Evolutionary conservation across 2,797 vertebrate genomes (phyloP).

Genomic region (Enteromius fasciolatus): DNA sequence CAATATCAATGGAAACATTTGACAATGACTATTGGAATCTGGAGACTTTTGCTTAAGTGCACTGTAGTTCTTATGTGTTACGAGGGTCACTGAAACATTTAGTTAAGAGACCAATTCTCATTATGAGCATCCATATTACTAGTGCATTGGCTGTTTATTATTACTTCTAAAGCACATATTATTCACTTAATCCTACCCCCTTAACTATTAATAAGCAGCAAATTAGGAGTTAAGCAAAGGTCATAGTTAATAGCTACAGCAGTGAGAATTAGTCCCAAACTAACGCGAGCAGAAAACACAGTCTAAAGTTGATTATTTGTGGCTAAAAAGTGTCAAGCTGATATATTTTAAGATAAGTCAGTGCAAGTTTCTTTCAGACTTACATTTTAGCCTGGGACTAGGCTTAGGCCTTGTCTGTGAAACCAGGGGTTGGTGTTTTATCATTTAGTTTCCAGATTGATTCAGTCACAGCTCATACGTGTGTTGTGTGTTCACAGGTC

Average conservation of each 20-base stretch:
- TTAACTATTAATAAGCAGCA: not conserved
- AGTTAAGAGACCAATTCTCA: not conserved
- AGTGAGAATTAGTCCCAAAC: not conserved
- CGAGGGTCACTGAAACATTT: not conserved
- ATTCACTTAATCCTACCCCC: not conserved
- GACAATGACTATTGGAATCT: not conserved
- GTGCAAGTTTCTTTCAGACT: too few species aligned
- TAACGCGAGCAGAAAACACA: not conserved
- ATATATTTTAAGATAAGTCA: too few species aligned
- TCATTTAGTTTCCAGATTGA: not conserved
- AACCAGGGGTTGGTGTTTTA: not conserved
- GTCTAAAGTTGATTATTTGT: not conserved
- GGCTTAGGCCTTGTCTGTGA: too few species aligned
- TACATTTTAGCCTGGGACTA: too few species aligned
- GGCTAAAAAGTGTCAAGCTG: not conserved
- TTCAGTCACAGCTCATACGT: not conserved
- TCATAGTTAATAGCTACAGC: not conserved
- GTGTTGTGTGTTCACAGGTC: slow-evolving; percentile 64
- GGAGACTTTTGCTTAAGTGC: not conserved
- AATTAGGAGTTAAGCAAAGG: not conserved
- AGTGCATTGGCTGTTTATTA: not conserved
- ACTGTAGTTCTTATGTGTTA: not conserved
- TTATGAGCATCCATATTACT: not conserved
- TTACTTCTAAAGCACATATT: not conserved
- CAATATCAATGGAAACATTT: not conserved